Percentiles rank a stretch among this genome's conserved stretches.
Evolutionary conservation across 2,888 invertebrate genomes (phyloP).

Genomic region (Heliothis peltigera): DNA sequence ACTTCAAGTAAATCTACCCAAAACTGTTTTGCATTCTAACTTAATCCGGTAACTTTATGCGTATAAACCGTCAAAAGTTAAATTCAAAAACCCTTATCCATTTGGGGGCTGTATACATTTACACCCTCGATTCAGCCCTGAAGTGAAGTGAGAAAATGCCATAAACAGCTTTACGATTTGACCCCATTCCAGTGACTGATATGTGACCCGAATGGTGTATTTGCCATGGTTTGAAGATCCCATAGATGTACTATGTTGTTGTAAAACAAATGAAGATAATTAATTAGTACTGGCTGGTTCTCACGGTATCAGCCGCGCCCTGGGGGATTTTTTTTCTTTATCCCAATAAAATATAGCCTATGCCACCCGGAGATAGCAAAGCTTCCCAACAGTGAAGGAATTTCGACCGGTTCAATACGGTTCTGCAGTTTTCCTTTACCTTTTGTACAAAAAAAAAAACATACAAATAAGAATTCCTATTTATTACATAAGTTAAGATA

Average conservation of each 20-base stretch:
- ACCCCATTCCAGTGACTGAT: conserved; percentile 64
- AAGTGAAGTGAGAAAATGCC: conserved; percentile 65
- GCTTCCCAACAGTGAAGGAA: too few species aligned
- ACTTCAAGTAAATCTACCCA: background rate
- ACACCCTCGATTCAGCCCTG: conserved; percentile 60
- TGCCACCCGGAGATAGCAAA: too few species aligned
- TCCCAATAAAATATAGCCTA: too few species aligned
- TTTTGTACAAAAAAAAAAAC: too few species aligned
- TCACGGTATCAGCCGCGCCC: too few species aligned
- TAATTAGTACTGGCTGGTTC: too few species aligned
- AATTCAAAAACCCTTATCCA: conserved; percentile 62
- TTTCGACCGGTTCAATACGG: too few species aligned
- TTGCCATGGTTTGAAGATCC: conserved; percentile 29
- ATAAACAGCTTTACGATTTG: conserved; percentile 72
- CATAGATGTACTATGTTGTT: background rate
- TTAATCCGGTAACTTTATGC: conserved; percentile 17
- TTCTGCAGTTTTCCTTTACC: too few species aligned
- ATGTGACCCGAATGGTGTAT: conserved; percentile 60
- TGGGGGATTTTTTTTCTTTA: too few species aligned
- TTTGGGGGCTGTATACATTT: conserved; percentile 69
- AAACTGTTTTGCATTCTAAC: conserved; percentile 6
- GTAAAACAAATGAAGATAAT: conserved; percentile 10
- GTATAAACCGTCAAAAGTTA: conserved; percentile 42
- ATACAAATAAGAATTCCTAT: too few species aligned
- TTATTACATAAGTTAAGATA: too few species aligned